These are phyloP conservation scores for Acanthosoma haemorrhoidale DNA, from an alignment of 2,888 invertebrate genomes.

Conservation along the genomic window DNA sequence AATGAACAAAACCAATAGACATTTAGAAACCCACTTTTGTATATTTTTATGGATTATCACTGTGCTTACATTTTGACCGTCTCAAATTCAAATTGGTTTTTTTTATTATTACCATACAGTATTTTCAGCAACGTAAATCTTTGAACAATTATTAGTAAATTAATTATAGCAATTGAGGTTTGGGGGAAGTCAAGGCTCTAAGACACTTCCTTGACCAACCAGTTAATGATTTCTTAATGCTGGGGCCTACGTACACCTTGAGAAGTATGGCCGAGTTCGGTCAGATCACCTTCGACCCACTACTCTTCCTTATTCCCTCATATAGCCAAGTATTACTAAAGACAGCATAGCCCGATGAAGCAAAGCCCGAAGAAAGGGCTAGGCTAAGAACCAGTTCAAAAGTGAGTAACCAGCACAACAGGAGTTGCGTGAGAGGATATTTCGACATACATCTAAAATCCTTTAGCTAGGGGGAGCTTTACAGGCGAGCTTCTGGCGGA, in stretches of 20 bases:
- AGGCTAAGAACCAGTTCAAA: not conserved
- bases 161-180: not conserved
- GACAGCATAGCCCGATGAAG: not conserved
- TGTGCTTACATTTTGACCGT: too few relatives aligned
- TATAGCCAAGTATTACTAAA: too few relatives aligned
- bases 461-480: not conserved
- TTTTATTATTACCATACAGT: too few relatives aligned
- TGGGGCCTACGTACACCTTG: not conserved
- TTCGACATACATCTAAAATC: not conserved
- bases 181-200: not conserved
- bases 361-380: not conserved
- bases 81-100: too few relatives aligned
- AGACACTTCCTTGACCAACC: not conserved
- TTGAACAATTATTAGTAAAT: too few relatives aligned
- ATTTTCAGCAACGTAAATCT: too few relatives aligned
- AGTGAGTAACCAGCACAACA: not conserved
- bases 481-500: not conserved
- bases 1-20: too few relatives aligned
- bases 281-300: not conserved
- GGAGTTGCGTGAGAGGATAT: not conserved
- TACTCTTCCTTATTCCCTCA: not conserved
- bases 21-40: too few relatives aligned
- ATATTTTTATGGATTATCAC: too few relatives aligned
- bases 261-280: not conserved
- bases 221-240: not conserved